Base-by-base conservation (phyloP, 1,140 invertebrate genomes). In the Diachasma alloeum region DNA sequence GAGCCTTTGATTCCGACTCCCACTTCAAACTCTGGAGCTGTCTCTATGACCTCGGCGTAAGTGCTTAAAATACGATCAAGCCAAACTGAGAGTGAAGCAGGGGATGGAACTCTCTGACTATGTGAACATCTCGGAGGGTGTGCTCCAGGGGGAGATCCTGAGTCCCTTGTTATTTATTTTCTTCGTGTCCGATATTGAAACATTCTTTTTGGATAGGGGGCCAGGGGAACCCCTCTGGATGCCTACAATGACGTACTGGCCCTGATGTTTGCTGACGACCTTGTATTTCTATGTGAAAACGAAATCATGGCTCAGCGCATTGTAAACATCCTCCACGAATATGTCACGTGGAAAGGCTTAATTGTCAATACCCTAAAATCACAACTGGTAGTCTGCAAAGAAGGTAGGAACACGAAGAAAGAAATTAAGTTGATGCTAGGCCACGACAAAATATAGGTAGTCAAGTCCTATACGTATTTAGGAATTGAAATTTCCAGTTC, bases 181-280 rank as follows among this genome's bases (percentile, higher is more conserved):
- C 4, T 83, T 31, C 72, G 42, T 78, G 6, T 76, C 42, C 13
- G 79, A 81, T 31, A 72, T 81, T 10, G 75, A 78, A 68, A 37
- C 77, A 22, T 80, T 75, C 39, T 74, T 81, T 15, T 15, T 48
- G 22, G 36, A 77, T 6, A 26, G 46, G 72, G 75, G 17, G 73
- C 73, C 15, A 67, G 10, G 17, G 80, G 80, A 19, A 39, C 78
- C 9, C 37, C 59, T n/a, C 31, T 81, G n/a, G 68, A 73, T 31
- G 46, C 63, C 8, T 22, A 36, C 15, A 71, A 39, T 36, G 78
- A 78, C 26, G 68, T 83, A 17, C 69, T 76, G 4, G 11, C 79
- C 4, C 66, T 82, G 13, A 68, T 79, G 26, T 83, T 78, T 48
- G 78, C 80, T 0, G 80, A 80, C 44, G 81, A 83, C 59, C 24